These are phyloP conservation scores for Acanthiza pusilla DNA, from an alignment of 2,797 vertebrate species.

Conservation along the genomic window DNA sequence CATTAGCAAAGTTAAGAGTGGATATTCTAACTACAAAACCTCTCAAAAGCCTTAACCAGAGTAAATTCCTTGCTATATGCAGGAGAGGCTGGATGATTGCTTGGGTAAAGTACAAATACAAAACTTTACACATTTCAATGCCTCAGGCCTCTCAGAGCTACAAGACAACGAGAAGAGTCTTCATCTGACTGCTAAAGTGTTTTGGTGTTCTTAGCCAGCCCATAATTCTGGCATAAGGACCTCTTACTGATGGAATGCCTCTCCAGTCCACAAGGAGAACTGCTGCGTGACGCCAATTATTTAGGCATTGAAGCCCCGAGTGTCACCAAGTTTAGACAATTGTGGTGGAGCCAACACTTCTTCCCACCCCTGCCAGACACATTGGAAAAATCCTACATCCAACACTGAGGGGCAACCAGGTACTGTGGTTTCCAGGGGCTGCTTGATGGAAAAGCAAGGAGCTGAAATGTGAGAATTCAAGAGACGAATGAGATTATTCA, in stretches of 20 bases:
- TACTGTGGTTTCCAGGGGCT: background rate
- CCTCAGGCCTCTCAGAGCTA: background rate
- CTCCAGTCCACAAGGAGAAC: background rate
- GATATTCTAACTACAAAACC: background rate
- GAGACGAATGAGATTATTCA: background rate
- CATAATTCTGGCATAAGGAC: background rate
- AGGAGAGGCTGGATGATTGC: background rate
- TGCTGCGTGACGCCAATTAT: accelerated
- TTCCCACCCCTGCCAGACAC: background rate
- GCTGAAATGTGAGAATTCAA: background rate
- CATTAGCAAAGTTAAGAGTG: background rate
- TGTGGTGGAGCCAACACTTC: background rate
- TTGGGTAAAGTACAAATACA: background rate
- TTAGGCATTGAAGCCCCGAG: background rate
- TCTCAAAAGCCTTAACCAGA: background rate
- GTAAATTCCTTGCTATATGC: background rate
- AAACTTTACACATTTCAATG: background rate
- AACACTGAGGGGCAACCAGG: background rate
- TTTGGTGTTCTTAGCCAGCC: background rate
- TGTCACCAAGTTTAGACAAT: background rate
- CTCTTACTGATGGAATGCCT: background rate
- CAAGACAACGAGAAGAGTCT: background rate
- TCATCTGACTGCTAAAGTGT: background rate
- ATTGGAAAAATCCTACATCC: background rate
- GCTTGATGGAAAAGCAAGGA: background rate